phyloP scores from a whole-genome alignment of 2,113 vertebrate genomes.

The Sterrhoptilus dennistouni region DNA sequence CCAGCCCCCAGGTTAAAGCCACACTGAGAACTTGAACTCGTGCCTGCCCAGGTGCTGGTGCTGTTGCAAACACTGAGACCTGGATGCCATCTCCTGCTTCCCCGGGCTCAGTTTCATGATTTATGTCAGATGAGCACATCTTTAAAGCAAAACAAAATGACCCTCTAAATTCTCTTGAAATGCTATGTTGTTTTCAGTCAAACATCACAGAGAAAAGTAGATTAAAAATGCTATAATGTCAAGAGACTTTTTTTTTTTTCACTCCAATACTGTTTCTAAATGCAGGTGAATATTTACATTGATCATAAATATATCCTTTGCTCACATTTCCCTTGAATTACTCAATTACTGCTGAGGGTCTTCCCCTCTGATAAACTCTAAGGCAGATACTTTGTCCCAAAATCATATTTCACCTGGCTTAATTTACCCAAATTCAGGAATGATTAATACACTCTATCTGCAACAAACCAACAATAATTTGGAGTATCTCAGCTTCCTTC shows the following conservation, averaged over 20 bases:
- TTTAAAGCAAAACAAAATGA: not conserved
- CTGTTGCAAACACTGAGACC: not conserved
- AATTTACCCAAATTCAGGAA: not conserved
- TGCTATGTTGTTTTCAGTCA: not conserved
- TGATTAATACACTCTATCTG: not conserved
- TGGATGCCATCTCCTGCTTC: not conserved
- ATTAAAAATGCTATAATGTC: not conserved
- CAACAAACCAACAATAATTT: not conserved
- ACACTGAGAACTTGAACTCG: constrained; percentile 8
- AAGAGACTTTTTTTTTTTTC: not conserved
- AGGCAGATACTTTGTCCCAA: not conserved
- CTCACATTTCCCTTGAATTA: not conserved
- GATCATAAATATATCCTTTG: not conserved
- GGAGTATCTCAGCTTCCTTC: not conserved
- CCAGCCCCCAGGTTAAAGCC: constrained; percentile 44
- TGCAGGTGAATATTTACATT: not conserved
- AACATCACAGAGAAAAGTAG: not conserved
- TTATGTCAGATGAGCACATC: not conserved
- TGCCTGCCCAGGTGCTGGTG: constrained; percentile 44
- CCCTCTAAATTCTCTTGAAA: not conserved
- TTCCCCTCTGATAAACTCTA: not conserved
- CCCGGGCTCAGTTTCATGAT: not conserved
- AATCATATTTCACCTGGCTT: not conserved
- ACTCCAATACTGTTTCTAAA: not conserved
- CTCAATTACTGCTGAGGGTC: not conserved